Base-by-base conservation (phyloP, 2,888 invertebrate species). In the Leptinotarsa peninsularis region DNA sequence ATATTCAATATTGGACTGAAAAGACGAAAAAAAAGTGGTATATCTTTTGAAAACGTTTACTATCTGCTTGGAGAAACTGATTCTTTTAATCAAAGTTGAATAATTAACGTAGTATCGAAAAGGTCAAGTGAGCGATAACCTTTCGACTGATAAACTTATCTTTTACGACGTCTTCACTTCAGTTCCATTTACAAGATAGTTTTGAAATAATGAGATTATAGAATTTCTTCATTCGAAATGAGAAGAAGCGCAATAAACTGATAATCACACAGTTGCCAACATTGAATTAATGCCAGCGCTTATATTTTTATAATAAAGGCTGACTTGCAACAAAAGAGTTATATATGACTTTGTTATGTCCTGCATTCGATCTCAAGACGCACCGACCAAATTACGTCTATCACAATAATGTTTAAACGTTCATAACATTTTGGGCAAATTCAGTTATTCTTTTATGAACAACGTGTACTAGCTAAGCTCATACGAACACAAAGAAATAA, bases 71-170 rank as follows among this genome's bases (percentile, higher is more conserved):
- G 27, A 49, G 5, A 33, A 54, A 72, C 69, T 70, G 68, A 72
- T 66, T 74, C 70, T 72, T 60, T 49, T 43, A 43, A 73, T 66
- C 70, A 67, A 69, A 49, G 27, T 70, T 70, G 74, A 74, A 74
- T 77, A 74, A 77, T 72, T 74, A 74, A 74, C 67, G 76, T 74
- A 74, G 69, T 66, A 60, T 69, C 60, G 68, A 68, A 72, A 43
- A 72, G 77, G 77, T 77, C 74, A 68, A 66, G 66, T 77, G 17
- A 27, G 67, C 49, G 77, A 77, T 72, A 71, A 49, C 77, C 77
- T 74, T 66, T 58, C 43, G 15, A 18, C 10, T 43, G 70, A 66
- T 70, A 70, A 70, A 27, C 66, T 52, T 70, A 74, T 74, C 74
- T 63, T 69, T 66, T n/a, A 56, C 70, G 23, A 49, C 49, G 63